These are phyloP conservation scores for Tolmerus cingulatus DNA, from an alignment of 2,888 invertebrate genomes.

Conservation along the genomic window DNA sequence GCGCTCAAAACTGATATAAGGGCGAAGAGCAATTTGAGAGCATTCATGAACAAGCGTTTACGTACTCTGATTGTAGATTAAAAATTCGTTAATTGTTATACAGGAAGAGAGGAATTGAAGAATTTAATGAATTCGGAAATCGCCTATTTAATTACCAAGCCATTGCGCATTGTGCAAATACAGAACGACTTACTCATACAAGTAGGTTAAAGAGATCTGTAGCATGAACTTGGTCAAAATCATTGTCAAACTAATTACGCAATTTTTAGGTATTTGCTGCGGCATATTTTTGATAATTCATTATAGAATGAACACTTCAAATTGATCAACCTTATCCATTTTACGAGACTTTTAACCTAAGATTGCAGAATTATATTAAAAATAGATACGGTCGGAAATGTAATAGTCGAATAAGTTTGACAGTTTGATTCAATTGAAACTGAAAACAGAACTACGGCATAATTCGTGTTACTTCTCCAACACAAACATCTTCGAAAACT, in stretches of 20 bases:
- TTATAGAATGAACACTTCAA: background rate
- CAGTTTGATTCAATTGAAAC: background rate
- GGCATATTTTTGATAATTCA: background rate
- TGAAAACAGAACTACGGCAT: background rate
- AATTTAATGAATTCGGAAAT: too few relatives aligned
- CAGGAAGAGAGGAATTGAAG: too few relatives aligned
- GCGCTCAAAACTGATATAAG: too few relatives aligned
- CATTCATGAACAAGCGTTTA: too few relatives aligned
- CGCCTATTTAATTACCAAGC: too few relatives aligned
- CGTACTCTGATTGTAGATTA: too few relatives aligned
- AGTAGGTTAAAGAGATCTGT: too few relatives aligned
- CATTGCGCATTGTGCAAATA: too few relatives aligned
- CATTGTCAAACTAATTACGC: background rate
- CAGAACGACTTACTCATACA: too few relatives aligned
- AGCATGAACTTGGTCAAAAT: too few relatives aligned
- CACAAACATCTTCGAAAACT: background rate
- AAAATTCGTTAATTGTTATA: too few relatives aligned
- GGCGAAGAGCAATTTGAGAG: too few relatives aligned
- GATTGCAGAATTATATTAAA: background rate
- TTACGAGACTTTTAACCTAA: background rate
- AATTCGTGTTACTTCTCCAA: background rate
- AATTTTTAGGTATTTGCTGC: background rate
- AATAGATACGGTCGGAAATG: background rate
- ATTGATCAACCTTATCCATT: background rate
- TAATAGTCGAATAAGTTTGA: background rate